phyloP scores from a whole-genome alignment of 2,113 vertebrate species.

The Cromileptes altivelis region DNA sequence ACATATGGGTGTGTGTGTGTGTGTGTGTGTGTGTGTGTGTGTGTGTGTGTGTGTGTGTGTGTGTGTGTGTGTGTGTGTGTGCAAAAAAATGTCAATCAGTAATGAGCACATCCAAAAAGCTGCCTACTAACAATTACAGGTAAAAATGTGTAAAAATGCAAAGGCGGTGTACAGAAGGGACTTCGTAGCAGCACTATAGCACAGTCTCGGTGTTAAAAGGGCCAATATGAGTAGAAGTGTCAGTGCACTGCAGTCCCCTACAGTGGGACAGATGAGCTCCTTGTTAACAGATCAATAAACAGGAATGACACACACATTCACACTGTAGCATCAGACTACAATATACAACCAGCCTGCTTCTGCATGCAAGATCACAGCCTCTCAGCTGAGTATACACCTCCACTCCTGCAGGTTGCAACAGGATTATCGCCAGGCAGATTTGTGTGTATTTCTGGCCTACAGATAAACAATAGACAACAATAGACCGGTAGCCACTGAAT shows the following conservation, averaged over 20 bases:
- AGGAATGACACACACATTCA: not conserved
- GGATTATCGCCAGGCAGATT: not conserved
- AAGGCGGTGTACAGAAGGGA: too few species aligned
- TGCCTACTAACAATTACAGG: too few species aligned
- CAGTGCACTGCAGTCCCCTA: not conserved
- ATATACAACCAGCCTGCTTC: not conserved
- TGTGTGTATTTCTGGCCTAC: not conserved
- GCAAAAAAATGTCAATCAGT: too few species aligned
- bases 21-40: slow-evolving; percentile 15
- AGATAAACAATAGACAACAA: slow-evolving; percentile 54
- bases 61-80: slow-evolving; percentile 10
- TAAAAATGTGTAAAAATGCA: too few species aligned
- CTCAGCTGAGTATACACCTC: not conserved
- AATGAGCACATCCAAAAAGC: too few species aligned
- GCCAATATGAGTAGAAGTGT: not conserved
- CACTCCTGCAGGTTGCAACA: not conserved
- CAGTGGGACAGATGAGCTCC: not conserved
- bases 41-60: slow-evolving; percentile 4
- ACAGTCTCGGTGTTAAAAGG: too few species aligned
- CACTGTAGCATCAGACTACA: too few species aligned
- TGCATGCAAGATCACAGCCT: not conserved
- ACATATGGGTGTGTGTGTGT: slow-evolving; percentile 18
- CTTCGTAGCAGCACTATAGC: too few species aligned
- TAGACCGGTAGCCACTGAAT: slow-evolving; percentile 9
- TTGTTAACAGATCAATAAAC: not conserved